Conservation (phyloP, 92 coral and sea anemone species). For the Porites lobata region DNA sequence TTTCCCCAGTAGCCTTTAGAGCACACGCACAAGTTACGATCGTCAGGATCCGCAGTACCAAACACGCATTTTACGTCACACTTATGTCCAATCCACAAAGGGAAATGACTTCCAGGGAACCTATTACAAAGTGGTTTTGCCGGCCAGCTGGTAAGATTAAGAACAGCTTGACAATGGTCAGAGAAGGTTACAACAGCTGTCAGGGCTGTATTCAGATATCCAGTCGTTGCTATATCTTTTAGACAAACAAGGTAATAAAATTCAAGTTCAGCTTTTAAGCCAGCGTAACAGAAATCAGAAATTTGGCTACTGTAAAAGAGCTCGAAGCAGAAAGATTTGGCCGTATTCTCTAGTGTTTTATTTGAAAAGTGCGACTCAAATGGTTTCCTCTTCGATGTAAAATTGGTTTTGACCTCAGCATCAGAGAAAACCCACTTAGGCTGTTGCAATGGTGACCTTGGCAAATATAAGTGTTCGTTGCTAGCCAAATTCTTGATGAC, state of each 20-base stretch:
- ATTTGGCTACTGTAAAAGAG: conserved; percentile 78
- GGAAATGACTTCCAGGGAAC: conserved; percentile 83
- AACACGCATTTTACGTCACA: conserved; percentile 91
- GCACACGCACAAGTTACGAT: conserved; percentile 82
- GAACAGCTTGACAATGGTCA: conserved; percentile 90
- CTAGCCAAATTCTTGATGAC: conserved; percentile 73
- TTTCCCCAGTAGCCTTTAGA: conserved; percentile 89
- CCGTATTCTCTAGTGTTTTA: conserved; percentile 59
- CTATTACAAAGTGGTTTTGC: conserved; percentile 89
- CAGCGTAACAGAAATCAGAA: conserved; percentile 58
- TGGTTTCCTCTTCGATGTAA: conserved; percentile 76
- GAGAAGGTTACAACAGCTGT: conserved; percentile 87
- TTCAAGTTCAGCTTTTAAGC: conserved; percentile 79
- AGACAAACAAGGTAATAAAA: conserved; percentile 88
- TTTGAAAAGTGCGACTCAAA: conserved; percentile 73
- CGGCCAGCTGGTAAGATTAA: conserved; percentile 86
- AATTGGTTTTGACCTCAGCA: conserved; percentile 85
- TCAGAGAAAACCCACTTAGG: conserved; percentile 94
- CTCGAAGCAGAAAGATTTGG: conserved; percentile 70
- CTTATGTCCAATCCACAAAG: conserved; percentile 92
- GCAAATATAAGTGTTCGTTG: conserved; percentile 87
- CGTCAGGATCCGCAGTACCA: conserved; percentile 75
- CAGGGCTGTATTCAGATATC: conserved; percentile 69
- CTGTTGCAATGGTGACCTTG: conserved; percentile 89
- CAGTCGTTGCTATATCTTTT: conserved; percentile 78